These are phyloP conservation scores for Callaeas wilsoni DNA, from an alignment of 2,113 vertebrate species.

Conservation along the genomic window DNA sequence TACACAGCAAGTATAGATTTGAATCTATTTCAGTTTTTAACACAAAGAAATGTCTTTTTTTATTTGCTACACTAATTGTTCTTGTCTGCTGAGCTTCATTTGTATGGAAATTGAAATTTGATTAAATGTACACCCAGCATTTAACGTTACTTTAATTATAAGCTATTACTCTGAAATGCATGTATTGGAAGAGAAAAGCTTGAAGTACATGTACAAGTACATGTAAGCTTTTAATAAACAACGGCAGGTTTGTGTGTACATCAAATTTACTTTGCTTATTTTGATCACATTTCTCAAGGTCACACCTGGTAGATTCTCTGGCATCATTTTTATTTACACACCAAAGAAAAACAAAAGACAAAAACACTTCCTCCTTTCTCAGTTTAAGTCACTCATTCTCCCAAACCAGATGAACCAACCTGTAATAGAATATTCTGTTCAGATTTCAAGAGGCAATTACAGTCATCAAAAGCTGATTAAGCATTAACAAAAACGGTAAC, in stretches of 20 bases:
- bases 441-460: constrained; percentile 8
- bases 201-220: rapidly evolving
- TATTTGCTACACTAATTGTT: background rate
- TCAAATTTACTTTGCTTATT: background rate
- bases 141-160: background rate
- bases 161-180: background rate
- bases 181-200: background rate
- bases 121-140: background rate
- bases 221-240: background rate
- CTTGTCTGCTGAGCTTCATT: constrained; percentile 5
- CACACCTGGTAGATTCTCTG: background rate
- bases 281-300: background rate
- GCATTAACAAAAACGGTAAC: background rate
- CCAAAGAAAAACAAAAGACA: background rate
- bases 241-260: background rate
- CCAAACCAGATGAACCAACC: background rate
- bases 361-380: constrained; percentile 10
- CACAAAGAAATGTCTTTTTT: background rate
- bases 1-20: background rate
- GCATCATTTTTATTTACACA: background rate
- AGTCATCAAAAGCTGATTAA: constrained; percentile 8
- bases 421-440: background rate
- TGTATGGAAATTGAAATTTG: constrained; percentile 8
- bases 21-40: background rate
- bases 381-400: background rate